Conservation (phyloP, 2,888 invertebrate genomes). For the Morpho helenor region DNA sequence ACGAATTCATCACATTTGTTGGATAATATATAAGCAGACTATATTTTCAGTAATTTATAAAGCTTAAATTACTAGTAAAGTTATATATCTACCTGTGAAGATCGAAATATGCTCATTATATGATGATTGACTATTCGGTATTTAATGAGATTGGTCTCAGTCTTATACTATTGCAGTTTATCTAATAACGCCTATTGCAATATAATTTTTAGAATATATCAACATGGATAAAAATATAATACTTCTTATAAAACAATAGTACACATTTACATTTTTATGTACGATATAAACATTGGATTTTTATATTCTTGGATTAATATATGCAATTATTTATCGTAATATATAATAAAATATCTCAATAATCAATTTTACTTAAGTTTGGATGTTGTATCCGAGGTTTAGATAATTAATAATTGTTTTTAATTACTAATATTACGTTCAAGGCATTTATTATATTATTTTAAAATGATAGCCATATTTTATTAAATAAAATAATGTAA, state of each 20-base stretch:
- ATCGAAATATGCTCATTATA: too few species aligned
- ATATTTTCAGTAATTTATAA: neutral
- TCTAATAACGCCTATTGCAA: slow-evolving; percentile 18
- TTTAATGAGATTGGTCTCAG: slow-evolving; percentile 62
- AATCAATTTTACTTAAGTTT: too few species aligned
- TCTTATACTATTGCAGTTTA: slow-evolving; percentile 49
- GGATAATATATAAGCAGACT: too few species aligned
- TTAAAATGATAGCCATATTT: too few species aligned
- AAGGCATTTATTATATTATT: too few species aligned
- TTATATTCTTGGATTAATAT: slow-evolving; percentile 13
- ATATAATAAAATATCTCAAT: neutral
- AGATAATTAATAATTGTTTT: too few species aligned
- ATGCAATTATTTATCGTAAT: slow-evolving; percentile 8
- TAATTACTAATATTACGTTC: too few species aligned
- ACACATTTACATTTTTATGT: slow-evolving; percentile 23
- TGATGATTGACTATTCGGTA: neutral
- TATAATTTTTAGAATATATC: slow-evolving; percentile 15
- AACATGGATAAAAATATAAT: slow-evolving; percentile 21
- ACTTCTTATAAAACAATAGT: slow-evolving; percentile 22
- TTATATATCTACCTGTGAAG: neutral
- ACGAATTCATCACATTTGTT: too few species aligned
- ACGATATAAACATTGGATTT: slow-evolving; percentile 12
- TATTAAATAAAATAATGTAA: too few species aligned
- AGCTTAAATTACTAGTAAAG: neutral
- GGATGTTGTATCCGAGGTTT: too few species aligned